Base-by-base conservation (phyloP, 2,113 vertebrate genomes). In the Ranitomeya variabilis region DNA sequence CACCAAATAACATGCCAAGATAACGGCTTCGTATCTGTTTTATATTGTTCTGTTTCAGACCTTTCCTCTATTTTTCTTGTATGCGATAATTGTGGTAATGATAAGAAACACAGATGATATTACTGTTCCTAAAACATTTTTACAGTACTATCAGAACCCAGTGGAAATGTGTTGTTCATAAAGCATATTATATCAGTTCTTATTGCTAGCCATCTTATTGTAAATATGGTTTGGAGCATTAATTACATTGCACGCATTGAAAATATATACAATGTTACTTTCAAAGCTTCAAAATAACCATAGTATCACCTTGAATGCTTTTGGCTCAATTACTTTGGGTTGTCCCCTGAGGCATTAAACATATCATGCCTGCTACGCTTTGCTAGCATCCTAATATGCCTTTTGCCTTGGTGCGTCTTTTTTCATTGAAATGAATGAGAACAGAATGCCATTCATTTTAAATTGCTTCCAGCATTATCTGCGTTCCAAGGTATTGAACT, bases 341-440 rank as follows among this genome's bases (percentile, higher is more conserved):
- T 89, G 87, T 79, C 87, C 82, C 87, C 60, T 77, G 87, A 89
- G 87, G 80, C 82, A 79, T 89, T 89, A 85, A 89, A 89, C 87
- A 89, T 85, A 89, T 89, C 87, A 89, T 89, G 87, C 81, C 87
- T 83, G 87, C 73, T 89, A 69, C 87, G 87, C 87, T 85, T 89
- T 89, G 81, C 87, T 89, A 89, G 81, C 87, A 85, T 89, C 52
- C 81, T 89, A 79, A 89, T 89, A 89, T 89, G 87, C 73, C 87
- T 89, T 89, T 84, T 88, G 87, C 87, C 87, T 88, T 89, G 87
- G 87, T 85, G 87, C 81, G 60, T 89, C 87, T 84, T 89, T 82
- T 89, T 83, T 89, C 82, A 89, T 89, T 89, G 87, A 89, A 89
- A 89, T 89, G 87, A 89, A 89, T 89, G 87, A 89, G 87, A 89